A percentile compares a stretch with the other conserved stretches of the same genome.
Conservation (phyloP, 1,140 invertebrate genomes). For the Aporrectodea caliginosa region DNA sequence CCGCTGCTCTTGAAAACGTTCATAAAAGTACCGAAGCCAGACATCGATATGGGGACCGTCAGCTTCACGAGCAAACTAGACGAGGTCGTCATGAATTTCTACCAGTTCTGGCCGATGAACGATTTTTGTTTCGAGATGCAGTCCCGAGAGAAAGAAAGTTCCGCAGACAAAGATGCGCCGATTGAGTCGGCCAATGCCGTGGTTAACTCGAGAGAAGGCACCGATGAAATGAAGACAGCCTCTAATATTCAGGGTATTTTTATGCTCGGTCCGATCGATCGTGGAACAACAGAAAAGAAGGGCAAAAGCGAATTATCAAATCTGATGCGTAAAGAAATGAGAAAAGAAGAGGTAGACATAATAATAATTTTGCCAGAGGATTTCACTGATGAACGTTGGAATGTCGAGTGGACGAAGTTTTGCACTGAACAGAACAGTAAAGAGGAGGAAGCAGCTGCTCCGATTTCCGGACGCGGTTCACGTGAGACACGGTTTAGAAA, state of each 20-base stretch:
- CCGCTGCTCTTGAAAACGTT: constrained; percentile 46
- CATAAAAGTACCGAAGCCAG: constrained; percentile 28
- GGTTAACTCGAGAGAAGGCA: too few species aligned
- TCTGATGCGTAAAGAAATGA: too few species aligned
- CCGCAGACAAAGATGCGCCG: constrained; percentile 9
- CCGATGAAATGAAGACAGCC: too few species aligned
- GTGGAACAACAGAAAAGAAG: background rate
- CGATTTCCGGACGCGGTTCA: too few species aligned
- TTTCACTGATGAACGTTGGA: background rate
- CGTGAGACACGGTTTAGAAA: too few species aligned
- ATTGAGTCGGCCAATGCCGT: too few species aligned
- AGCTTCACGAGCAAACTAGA: constrained; percentile 53
- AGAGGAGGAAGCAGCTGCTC: too few species aligned
- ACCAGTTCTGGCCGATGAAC: constrained; percentile 50
- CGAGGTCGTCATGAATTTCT: constrained; percentile 49
- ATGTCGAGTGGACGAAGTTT: background rate
- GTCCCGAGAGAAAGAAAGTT: too few species aligned
- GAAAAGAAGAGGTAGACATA: background rate
- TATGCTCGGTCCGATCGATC: too few species aligned
- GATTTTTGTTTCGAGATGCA: constrained; percentile 28
- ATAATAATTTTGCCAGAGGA: background rate
- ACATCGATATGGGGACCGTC: constrained; percentile 41
- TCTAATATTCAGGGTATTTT: too few species aligned
- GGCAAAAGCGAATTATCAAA: background rate
- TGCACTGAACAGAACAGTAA: background rate